Base-by-base conservation (phyloP, 1,140 invertebrate species). In the Drosophila nannoptera region DNA sequence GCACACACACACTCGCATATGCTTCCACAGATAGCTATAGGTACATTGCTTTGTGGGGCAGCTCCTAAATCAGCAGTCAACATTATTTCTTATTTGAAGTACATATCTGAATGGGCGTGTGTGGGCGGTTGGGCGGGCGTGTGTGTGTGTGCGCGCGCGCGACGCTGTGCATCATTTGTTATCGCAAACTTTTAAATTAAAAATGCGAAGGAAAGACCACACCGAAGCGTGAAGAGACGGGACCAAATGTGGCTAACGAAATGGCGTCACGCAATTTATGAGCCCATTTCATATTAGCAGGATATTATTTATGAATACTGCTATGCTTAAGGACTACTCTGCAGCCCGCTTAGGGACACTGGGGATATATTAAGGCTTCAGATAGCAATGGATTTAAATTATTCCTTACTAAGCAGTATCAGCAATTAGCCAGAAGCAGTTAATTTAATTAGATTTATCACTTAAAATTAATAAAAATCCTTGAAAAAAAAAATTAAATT, bases 171-270 rank as follows among this genome's bases (percentile, higher is more conserved):
- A 81, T 87, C 81, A 86, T 86, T 86, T 86, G 82, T 86, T 86
- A 86, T 86, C 81, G 74, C 81, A 75, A 86, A 86, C 82, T 86
- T 86, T 86, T 77, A 86, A 86, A 86, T 86, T 86, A 86, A 86
- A 82, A 86, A 61, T 50, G 77, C 16, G 46, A 55, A 49, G 63
- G 45, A 14, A 14, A 43, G 35, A 70, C 58, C 61, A 46, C 31
- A 43, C 36, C 43, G 22, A 22, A 42, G 16, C 33, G 36, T 16
- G 52, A 73, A 16, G n/a, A 38, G 53, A 36, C 4, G 38, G 12
- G 42, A 2, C 1, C 22, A 29, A 46, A 38, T 12, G 32, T 35
- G 16, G 42, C 16, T 31, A 60, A 53, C 12, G 32, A 53, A 42
- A 56, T 53, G 63, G 69, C 63, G 36, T 36, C 45, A 33, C 53